phyloP scores from a whole-genome alignment of 2,113 vertebrate species.

The Pseudopodoces humilis region DNA sequence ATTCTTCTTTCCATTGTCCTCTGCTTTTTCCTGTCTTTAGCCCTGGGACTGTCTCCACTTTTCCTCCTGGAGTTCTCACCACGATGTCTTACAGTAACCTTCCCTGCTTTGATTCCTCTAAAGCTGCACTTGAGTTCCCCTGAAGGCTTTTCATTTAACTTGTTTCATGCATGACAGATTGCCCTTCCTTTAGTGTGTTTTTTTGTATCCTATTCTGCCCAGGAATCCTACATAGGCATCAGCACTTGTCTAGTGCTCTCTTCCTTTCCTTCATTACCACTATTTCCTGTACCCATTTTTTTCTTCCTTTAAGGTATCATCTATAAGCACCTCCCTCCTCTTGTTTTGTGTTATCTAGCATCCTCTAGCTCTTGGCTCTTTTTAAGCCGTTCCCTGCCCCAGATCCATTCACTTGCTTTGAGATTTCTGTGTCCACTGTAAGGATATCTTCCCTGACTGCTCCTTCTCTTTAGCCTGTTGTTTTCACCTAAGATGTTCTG shows the following conservation, averaged over 20 bases:
- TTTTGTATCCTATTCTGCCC: background rate
- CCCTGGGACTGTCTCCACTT: background rate
- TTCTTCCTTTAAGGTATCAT: background rate
- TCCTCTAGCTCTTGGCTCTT: background rate
- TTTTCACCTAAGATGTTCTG: background rate
- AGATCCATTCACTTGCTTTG: background rate
- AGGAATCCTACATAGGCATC: background rate
- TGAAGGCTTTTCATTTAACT: background rate
- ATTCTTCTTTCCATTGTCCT: background rate
- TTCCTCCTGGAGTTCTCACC: background rate
- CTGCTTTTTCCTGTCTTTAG: background rate
- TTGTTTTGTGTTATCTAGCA: background rate
- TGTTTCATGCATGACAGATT: background rate
- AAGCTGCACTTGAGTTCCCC: background rate
- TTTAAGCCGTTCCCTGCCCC: background rate
- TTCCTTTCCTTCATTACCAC: background rate
- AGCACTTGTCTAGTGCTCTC: background rate
- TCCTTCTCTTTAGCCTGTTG: background rate
- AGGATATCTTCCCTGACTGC: background rate
- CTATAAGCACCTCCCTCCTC: background rate
- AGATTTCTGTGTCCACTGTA: background rate
- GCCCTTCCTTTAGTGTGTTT: background rate
- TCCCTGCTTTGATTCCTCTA: background rate
- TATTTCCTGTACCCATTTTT: background rate
- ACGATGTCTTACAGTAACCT: background rate